Evolutionary conservation across 2,888 invertebrate genomes (phyloP).

Genomic region (Dyspetes luteomarginatus): DNA sequence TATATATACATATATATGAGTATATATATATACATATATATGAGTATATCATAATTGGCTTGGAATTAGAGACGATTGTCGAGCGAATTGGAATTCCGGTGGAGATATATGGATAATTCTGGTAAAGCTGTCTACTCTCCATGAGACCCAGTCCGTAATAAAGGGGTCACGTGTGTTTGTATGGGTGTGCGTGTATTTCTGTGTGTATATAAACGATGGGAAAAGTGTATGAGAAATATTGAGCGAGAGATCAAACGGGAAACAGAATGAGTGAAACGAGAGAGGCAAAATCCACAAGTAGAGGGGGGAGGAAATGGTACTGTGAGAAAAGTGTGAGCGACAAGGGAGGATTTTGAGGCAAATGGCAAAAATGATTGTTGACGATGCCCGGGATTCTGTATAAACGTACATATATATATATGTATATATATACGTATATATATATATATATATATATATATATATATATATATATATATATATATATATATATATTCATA

Average conservation of each 20-base stretch:
- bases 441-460: no score
- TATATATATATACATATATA: not conserved
- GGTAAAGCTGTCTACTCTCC: not conserved
- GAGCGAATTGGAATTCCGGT: constrained; percentile 52
- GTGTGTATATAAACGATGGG: not conserved
- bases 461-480: no score
- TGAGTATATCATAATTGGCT: constrained; percentile 61
- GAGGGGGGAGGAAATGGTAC: not conserved
- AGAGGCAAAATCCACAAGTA: not conserved
- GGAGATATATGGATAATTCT: not conserved
- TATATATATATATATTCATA: no score
- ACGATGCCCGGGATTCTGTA: not conserved
- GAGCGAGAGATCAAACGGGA: not conserved
- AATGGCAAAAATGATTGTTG: constrained; percentile 17
- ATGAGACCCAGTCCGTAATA: not conserved
- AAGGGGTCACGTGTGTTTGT: no score
- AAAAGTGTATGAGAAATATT: not conserved
- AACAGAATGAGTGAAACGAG: not conserved
- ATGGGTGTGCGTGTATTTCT: no score
- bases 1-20: not conserved
- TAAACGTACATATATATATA: not conserved
- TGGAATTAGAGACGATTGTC: constrained; percentile 64
- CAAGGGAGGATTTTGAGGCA: not conserved
- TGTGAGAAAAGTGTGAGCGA: not conserved
- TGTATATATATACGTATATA: not conserved